Evolutionary conservation across 2,113 vertebrate species (phyloP).

Genomic region (Taxidea taxus): DNA sequence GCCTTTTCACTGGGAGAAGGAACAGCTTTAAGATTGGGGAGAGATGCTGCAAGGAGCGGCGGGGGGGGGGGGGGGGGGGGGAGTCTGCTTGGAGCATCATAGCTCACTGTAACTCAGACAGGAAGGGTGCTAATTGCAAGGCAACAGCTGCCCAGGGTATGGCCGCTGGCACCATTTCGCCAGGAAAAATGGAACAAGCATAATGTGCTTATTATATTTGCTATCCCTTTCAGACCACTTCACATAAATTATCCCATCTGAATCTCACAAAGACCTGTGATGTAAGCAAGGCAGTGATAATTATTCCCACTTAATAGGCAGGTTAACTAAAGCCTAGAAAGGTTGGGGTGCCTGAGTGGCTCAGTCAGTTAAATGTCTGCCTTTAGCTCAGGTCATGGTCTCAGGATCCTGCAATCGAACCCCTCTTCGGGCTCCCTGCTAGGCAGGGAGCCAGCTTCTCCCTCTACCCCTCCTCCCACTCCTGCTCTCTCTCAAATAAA

Average conservation of each 20-base stretch:
- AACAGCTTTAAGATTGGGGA: neutral
- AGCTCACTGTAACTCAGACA: neutral
- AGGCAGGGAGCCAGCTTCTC: neutral
- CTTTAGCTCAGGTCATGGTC: neutral
- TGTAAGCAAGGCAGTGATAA: neutral
- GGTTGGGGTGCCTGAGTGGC: neutral
- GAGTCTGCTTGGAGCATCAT: neutral
- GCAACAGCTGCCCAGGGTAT: neutral
- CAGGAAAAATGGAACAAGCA: neutral
- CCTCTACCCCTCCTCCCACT: neutral
- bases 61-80: neutral
- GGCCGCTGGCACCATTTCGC: neutral
- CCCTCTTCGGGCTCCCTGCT: neutral
- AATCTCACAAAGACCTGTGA: neutral
- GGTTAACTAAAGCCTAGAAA: neutral
- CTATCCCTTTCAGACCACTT: neutral
- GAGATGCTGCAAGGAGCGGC: neutral
- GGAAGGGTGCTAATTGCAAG: neutral
- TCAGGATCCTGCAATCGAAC: neutral
- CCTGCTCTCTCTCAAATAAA: neutral
- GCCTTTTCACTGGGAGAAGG: neutral
- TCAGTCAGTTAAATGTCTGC: neutral
- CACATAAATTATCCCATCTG: neutral
- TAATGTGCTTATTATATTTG: neutral
- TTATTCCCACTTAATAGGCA: neutral